Percentiles rank a stretch among this genome's conserved stretches.
Conservation (phyloP, 2,888 invertebrate species). For the Trissolcus brochymenae region DNA sequence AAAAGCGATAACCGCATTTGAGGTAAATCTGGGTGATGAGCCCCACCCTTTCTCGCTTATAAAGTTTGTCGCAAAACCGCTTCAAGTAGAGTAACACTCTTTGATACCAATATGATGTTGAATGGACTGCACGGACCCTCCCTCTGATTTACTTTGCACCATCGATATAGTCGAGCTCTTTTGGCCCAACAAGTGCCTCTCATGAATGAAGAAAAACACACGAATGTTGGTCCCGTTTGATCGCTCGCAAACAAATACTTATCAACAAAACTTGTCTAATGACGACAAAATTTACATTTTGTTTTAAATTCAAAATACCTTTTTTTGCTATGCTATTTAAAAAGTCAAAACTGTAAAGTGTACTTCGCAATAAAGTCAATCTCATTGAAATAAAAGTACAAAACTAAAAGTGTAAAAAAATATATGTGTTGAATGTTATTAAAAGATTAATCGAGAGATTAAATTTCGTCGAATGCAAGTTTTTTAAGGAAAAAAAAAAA, state of each 20-base stretch:
- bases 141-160: constrained; percentile 29
- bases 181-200: constrained; percentile 27
- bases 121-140: constrained; percentile 21
- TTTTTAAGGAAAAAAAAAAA: neutral
- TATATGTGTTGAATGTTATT: too few relatives aligned
- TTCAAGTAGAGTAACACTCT: constrained; percentile 20
- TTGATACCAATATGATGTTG: constrained; percentile 36
- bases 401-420: neutral
- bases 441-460: too few relatives aligned
- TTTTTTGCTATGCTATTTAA: too few relatives aligned
- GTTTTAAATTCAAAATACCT: too few relatives aligned
- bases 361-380: neutral
- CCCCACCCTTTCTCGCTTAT: constrained; percentile 9
- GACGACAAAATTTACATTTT: neutral
- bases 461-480: too few relatives aligned
- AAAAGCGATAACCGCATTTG: constrained; percentile 20
- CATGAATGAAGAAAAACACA: constrained; percentile 21
- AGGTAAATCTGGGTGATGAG: constrained; percentile 19
- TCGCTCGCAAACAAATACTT: neutral
- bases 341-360: neutral
- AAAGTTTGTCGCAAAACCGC: constrained; percentile 31
- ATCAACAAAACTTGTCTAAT: neutral
- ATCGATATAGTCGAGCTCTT: constrained; percentile 17
- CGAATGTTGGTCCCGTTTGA: constrained; percentile 20
- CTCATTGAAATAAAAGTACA: neutral